Evolutionary conservation across 2,888 invertebrate genomes (phyloP), one percentile per base, ranked within the genome.

Genomic region (Plebejus argus): DNA sequence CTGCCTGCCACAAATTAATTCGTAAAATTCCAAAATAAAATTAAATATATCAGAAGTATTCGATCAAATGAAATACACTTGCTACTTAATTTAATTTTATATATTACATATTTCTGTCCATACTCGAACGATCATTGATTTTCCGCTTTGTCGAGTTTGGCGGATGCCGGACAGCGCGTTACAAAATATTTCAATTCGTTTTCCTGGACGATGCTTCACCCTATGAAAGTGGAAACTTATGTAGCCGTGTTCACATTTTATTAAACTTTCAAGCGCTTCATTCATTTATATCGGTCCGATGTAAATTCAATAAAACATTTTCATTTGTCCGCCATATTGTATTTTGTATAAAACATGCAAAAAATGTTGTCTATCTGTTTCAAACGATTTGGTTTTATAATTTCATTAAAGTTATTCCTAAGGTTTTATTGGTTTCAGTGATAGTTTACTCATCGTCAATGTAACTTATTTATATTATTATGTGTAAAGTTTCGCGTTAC

Each of bases 181-280:
- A 85, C 82, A 82, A 81, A 81, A 83, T 83, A 84, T 83, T 84
- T 83, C 84, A 81, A 84, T 82, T 82, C 81, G 83, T 79, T 81
- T 80, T 81, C 78, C 81, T 84, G 85, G 85, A 86, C 84, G 83
- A 83, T 85, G 83, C 89, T 90, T 83, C 81, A 86, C 78, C 80
- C 81, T 81, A 82, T 82, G 84, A 85, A 82, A 86, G 86, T 85
- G 85, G 83, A 84, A 85, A 86, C 84, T 83, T 83, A 82, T 84
- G 84, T 84, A 84, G 83, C 83, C 83, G 83, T 82, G 80, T 82
- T 81, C 82, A 83, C 83, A 84, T 89, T 89, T 89, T 88, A 89
- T 88, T 88, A 88, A 89, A 88, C 83, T 86, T 87, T 84, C 83
- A 81, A 82, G 81, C 79, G 79, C 81, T 82, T 82, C 77, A 80